phyloP scores from a whole-genome alignment of 2,797 vertebrate genomes.

The Gadopsis bispinosus region DNA sequence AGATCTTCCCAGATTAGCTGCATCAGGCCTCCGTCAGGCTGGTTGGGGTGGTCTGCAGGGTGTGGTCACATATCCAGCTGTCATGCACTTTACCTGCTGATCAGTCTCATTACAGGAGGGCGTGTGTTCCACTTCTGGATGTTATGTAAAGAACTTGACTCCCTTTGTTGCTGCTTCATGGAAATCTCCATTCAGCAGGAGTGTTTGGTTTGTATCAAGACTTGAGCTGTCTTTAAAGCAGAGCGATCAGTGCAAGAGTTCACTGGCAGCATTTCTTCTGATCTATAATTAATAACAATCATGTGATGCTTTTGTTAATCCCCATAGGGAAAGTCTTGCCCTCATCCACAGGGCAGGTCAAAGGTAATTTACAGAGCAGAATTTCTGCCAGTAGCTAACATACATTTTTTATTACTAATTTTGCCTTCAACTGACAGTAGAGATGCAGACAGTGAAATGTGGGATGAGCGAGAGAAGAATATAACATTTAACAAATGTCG shows the following conservation, averaged over 20 bases:
- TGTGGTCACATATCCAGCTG: conserved; percentile 18
- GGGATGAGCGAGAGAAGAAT: neutral
- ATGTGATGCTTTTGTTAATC: conserved; percentile 18
- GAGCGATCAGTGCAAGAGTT: conserved; percentile 2
- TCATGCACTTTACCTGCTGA: conserved; percentile 39
- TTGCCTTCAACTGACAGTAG: neutral
- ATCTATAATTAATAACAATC: conserved; percentile 3
- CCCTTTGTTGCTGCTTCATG: conserved; percentile 50
- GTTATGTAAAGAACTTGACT: conserved; percentile 46
- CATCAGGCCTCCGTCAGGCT: conserved; percentile 5
- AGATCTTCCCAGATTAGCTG: conserved; percentile 47
- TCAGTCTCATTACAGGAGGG: conserved; percentile 43
- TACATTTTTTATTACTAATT: neutral
- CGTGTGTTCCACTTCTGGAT: conserved; percentile 20
- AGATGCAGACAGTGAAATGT: neutral
- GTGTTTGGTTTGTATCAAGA: conserved; percentile 62
- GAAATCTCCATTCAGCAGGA: conserved; percentile 50
- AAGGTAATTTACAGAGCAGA: conserved; percentile 18
- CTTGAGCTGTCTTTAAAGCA: conserved; percentile 14
- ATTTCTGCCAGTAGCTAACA: neutral
- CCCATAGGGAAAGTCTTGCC: conserved; percentile 1
- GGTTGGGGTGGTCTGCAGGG: conserved; percentile 43
- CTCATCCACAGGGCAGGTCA: neutral
- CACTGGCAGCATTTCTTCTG: conserved; percentile 9
- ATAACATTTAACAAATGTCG: neutral